Base-by-base conservation (phyloP, 2,113 vertebrate genomes). In the Saccopteryx leptura region DNA sequence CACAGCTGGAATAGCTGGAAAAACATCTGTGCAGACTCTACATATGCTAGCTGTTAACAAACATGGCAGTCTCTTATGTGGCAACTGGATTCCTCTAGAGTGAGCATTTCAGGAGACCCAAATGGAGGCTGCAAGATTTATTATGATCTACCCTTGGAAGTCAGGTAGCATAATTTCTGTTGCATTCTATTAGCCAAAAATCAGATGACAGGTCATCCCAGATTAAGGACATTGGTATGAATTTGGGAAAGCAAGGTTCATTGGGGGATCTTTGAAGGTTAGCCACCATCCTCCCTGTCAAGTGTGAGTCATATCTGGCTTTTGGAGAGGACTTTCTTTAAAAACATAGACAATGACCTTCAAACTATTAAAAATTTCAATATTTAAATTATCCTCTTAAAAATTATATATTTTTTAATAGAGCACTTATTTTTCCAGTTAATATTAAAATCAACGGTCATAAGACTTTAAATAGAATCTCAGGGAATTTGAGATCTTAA, bases 401-500 rank as follows among this genome's bases (percentile, higher is more conserved):
- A 91, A 93, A 13, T 54, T 10, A 31, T 63, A 24, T 88, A 28
- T 71, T 82, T 83, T 84, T 3, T 74, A 93, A 33, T 54, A 68
- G 24, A 23, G 3, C 65, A 17, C 13, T 97, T 50, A 69, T 66
- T 85, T 93, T 81, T 80, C 24, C 17, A 75, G 13, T 75, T 58
- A 54, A 72, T 71, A 91, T 75, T 86, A 90, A 93, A 56, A 14
- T 68, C 21, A 24, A 85, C 48, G 28, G 2, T 83, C 66, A 61
- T 83, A 74, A 24, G 81, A 31, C 19, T 60, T 86, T 88, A 85
- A 85, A 88, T n/a, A 28, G 85, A 88, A 56, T 87, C 9, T 94
- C 1, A 90, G 28, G 26, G 9, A 81, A 80, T 90, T 90, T 74
- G 48, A 91, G 28, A 83, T n/a, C 50, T 87, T 94, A 15, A 23